A percentile compares a stretch with the other conserved stretches of the same genome.
Evolutionary conservation across 2,797 vertebrate genomes (phyloP).

Genomic region (Hylomyscus alleni): DNA sequence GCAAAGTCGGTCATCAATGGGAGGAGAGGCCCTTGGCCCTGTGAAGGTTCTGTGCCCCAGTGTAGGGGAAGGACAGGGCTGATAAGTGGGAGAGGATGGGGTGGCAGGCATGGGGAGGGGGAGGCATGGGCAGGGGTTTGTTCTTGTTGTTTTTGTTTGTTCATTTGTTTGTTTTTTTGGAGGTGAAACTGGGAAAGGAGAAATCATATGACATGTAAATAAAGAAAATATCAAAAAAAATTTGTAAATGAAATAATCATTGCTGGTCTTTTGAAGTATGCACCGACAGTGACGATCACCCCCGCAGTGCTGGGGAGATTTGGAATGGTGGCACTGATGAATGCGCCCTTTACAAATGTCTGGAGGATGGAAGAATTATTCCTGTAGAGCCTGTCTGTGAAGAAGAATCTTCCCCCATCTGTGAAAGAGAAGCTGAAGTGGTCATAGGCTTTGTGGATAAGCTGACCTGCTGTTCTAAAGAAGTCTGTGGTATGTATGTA

Average conservation of each 20-base stretch:
- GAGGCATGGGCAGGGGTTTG: too few relatives aligned
- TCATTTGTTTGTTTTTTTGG: too few relatives aligned
- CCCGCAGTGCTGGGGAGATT: conserved; percentile 93
- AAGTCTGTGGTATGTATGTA: conserved; percentile 94
- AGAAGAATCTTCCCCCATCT: conserved; percentile 89
- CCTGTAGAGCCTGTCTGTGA: conserved; percentile 94
- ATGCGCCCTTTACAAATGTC: conserved; percentile 95
- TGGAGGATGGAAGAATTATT: conserved; percentile 95
- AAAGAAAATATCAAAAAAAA: too few relatives aligned
- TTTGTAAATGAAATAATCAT: not conserved
- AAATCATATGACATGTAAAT: too few relatives aligned
- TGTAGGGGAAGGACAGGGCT: too few relatives aligned
- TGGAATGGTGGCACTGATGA: conserved; percentile 95
- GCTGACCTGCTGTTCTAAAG: conserved; percentile 94
- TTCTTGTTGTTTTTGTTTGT: too few relatives aligned
- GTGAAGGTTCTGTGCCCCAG: too few relatives aligned
- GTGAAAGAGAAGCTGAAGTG: conserved; percentile 96
- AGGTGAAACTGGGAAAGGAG: too few relatives aligned
- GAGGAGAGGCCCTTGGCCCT: too few relatives aligned
- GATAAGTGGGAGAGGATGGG: too few relatives aligned
- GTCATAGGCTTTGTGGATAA: conserved; percentile 93
- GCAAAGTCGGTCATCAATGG: too few relatives aligned
- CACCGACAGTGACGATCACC: conserved; percentile 94
- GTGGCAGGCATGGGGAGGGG: too few relatives aligned
- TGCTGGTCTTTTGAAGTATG: conserved; percentile 90